A percentile compares a stretch with the other conserved stretches of the same genome.
Evolutionary conservation across 2,113 vertebrate species (phyloP).

Genomic region (Upupa epops): DNA sequence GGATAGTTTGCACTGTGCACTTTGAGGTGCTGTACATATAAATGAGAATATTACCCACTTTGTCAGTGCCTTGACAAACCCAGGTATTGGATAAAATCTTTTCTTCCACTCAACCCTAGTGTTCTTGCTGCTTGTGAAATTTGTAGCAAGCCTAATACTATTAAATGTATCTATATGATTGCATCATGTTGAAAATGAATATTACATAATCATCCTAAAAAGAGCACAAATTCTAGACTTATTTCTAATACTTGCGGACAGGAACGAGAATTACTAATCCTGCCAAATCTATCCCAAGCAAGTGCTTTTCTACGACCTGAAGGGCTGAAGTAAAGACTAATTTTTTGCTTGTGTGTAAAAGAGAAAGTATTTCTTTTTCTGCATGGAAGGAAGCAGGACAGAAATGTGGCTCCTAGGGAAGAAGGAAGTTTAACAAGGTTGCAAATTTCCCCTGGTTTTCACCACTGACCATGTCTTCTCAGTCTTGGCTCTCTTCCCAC

Average conservation of each 20-base stretch:
- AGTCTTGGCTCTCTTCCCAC: not conserved
- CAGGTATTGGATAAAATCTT: not conserved
- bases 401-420: not conserved
- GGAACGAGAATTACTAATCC: not conserved
- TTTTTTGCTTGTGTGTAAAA: slow-evolving; percentile 11
- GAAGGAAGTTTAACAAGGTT: not conserved
- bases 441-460: not conserved
- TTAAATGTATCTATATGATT: not conserved
- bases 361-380: not conserved
- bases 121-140: not conserved
- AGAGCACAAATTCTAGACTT: not conserved
- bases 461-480: not conserved
- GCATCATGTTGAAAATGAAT: not conserved
- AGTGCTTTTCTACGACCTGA: not conserved
- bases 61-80: not conserved
- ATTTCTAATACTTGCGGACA: not conserved
- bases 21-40: not conserved
- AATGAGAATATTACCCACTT: not conserved
- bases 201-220: not conserved
- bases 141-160: not conserved
- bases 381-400: not conserved
- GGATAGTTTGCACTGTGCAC: accelerated
- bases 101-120: not conserved
- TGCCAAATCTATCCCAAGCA: not conserved
- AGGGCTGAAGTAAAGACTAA: not conserved